These are phyloP conservation scores for Drosophila glabriapex DNA, from an alignment of 2,888 invertebrate species.

Conservation along the genomic window DNA sequence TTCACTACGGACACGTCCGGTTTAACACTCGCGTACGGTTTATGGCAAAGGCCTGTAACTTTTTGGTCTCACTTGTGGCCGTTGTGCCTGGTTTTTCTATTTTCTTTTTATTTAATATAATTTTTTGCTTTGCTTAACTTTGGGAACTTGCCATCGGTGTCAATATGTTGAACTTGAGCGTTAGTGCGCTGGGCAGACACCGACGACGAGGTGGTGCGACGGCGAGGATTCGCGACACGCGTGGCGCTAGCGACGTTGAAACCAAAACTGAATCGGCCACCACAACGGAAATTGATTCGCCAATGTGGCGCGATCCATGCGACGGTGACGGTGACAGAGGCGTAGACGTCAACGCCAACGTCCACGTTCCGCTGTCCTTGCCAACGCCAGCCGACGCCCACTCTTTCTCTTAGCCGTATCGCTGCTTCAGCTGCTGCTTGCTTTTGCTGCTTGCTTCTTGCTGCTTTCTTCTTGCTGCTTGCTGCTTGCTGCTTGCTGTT, in stretches of 20 bases:
- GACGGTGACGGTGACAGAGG: constrained; percentile 20
- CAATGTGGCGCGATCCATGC: constrained; percentile 59
- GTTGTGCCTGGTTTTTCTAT: constrained; percentile 4
- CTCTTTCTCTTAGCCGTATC: constrained; percentile 48
- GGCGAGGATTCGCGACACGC: constrained; percentile 80
- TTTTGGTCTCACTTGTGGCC: constrained; percentile 31
- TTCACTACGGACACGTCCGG: constrained; percentile 29
- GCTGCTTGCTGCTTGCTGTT: constrained; percentile 16
- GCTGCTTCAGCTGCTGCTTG: constrained; percentile 34
- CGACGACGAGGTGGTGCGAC: constrained; percentile 43
- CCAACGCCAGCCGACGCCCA: constrained; percentile 68
- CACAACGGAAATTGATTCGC: constrained; percentile 80
- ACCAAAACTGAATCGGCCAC: constrained; percentile 78
- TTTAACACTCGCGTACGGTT: constrained; percentile 20
- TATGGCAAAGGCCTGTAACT: constrained; percentile 5
- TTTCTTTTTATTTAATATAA: constrained; percentile 2
- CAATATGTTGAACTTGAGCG: constrained; percentile 46
- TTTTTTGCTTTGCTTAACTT: constrained; percentile 11
- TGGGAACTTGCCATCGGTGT: constrained; percentile 6
- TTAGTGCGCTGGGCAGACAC: constrained; percentile 46
- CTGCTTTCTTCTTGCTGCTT: constrained; percentile 9
- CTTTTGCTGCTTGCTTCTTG: constrained; percentile 23
- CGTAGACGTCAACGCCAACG: constrained; percentile 33
- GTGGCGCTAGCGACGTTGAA: constrained; percentile 75
- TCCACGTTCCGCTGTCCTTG: constrained; percentile 66